Percentiles rank a stretch among this genome's conserved stretches.
Evolutionary conservation across 2,113 vertebrate genomes (phyloP).

Genomic region (Cyprinus carpio): DNA sequence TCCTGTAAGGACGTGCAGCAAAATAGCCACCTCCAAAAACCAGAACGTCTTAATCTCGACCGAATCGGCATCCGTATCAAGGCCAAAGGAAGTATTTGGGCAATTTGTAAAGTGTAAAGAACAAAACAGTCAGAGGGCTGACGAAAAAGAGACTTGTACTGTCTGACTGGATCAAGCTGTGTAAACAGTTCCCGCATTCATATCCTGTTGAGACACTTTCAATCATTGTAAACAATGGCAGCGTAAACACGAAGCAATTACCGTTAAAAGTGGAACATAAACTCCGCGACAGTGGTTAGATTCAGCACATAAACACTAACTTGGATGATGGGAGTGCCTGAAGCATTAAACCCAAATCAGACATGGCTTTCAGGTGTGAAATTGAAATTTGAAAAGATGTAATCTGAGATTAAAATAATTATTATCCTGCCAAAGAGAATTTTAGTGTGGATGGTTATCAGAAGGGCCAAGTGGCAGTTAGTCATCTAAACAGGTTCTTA

Average conservation of each 20-base stretch:
- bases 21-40: slow-evolving; percentile 3
- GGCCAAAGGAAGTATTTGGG: background rate
- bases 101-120: slow-evolving; percentile 38
- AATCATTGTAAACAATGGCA: slow-evolving; percentile 4
- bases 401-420: slow-evolving; percentile 38
- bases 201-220: slow-evolving; percentile 22
- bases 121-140: background rate
- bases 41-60: background rate
- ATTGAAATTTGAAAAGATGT: slow-evolving; percentile 31
- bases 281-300: background rate
- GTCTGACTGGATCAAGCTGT: slow-evolving; percentile 20
- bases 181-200: slow-evolving; percentile 23
- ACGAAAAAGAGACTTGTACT: no score
- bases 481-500: background rate
- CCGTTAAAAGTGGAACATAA: background rate
- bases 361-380: slow-evolving; percentile 41
- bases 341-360: slow-evolving; percentile 29
- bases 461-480: background rate
- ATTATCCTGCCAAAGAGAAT: slow-evolving; percentile 5
- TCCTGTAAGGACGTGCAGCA: background rate
- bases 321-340: slow-evolving; percentile 21
- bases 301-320: slow-evolving; percentile 16
- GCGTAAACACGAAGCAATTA: background rate
- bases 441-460: slow-evolving; percentile 13
- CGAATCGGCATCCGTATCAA: background rate